A percentile compares a stretch with the other conserved stretches of the same genome.
phyloP scores from a whole-genome alignment of 2,797 vertebrate species.

The Miichthys miiuy region DNA sequence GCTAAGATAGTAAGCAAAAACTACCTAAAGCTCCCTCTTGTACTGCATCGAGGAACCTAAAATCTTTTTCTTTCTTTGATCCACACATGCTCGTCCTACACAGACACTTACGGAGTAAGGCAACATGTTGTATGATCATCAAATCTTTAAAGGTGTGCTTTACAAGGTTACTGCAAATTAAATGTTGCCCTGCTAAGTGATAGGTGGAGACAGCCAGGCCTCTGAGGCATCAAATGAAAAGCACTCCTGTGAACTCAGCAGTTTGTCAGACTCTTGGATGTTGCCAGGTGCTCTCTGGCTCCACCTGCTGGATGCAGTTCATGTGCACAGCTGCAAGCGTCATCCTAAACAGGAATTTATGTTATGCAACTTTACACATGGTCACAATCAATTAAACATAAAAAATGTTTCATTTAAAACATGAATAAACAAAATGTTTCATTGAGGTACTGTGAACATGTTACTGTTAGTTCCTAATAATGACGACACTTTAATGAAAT shows the following conservation, averaged over 20 bases:
- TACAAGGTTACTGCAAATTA: background rate
- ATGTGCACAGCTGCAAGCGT: background rate
- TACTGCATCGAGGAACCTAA: background rate
- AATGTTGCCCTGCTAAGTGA: background rate
- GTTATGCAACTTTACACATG: background rate
- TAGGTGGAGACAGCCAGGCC: background rate
- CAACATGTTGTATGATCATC: background rate
- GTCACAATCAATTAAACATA: background rate
- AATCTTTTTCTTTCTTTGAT: background rate
- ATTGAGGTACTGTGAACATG: background rate
- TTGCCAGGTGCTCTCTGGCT: slow-evolving; percentile 14
- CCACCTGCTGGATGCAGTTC: slow-evolving; percentile 57
- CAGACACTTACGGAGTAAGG: background rate
- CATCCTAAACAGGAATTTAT: background rate
- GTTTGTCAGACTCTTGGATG: background rate
- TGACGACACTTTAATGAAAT: background rate
- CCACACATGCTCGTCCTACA: background rate
- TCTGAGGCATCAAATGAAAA: slow-evolving; percentile 1
- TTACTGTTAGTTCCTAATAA: background rate
- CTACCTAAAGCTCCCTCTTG: background rate
- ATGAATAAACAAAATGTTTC: background rate
- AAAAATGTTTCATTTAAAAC: background rate
- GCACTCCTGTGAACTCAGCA: background rate
- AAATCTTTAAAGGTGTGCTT: background rate
- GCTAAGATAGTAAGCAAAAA: background rate